These are phyloP conservation scores for Apteryx mantelli DNA, from an alignment of 2,113 vertebrate species.

Conservation along the genomic window DNA sequence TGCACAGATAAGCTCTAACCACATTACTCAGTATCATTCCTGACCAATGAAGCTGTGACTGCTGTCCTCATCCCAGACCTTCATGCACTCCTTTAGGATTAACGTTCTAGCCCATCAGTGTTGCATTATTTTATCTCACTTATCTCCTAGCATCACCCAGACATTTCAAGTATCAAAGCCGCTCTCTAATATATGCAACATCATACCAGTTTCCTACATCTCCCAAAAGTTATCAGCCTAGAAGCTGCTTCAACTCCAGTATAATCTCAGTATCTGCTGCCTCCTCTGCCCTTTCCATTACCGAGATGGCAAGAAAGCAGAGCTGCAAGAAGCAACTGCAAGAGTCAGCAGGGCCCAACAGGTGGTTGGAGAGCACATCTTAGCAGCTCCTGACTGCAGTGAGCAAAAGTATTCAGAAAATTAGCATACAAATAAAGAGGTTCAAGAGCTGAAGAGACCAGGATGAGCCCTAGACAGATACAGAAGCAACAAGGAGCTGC, in stretches of 20 bases:
- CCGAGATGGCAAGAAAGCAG: neutral
- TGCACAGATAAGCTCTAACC: neutral
- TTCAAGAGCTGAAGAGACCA: neutral
- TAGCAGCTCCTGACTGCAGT: neutral
- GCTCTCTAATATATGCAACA: neutral
- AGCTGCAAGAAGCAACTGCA: rapidly evolving
- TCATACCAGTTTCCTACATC: neutral
- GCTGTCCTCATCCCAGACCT: neutral
- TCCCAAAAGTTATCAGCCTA: neutral
- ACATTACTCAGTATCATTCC: neutral
- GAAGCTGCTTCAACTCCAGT: neutral
- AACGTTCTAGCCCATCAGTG: neutral
- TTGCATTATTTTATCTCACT: neutral
- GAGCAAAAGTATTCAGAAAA: neutral
- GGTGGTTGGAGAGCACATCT: neutral
- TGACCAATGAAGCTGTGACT: neutral
- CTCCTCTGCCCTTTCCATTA: neutral
- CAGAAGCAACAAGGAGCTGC: neutral
- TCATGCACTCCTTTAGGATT: neutral
- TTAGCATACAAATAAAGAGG: neutral
- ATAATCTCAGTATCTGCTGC: neutral
- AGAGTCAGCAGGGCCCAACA: neutral
- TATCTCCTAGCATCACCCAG: neutral
- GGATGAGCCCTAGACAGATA: neutral
- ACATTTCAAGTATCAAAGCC: neutral